Conservation (phyloP, 1,140 invertebrate genomes). For the Fopius arisanus region DNA sequence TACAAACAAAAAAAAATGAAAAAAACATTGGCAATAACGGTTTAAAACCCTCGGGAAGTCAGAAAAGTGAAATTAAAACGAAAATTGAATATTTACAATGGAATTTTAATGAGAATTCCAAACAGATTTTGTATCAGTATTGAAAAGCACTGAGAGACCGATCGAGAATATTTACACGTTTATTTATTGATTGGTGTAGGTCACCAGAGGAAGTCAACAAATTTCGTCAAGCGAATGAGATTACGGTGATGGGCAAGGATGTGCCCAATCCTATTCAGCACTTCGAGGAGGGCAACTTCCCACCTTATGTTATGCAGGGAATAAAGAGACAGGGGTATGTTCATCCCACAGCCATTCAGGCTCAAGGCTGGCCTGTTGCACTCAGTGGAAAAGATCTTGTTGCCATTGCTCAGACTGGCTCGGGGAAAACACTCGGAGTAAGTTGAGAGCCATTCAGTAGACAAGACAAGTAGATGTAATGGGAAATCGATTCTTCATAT, state of each 20-base stretch:
- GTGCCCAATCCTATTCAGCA: constrained; percentile 71
- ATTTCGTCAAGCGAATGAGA: constrained; percentile 66
- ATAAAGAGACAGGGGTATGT: constrained; percentile 68
- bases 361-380: constrained; percentile 76
- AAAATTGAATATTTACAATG: too few relatives aligned
- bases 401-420: constrained; percentile 79
- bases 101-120: too few relatives aligned
- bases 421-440: constrained; percentile 74
- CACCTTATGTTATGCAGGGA: constrained; percentile 65
- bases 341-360: constrained; percentile 73
- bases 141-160: too few relatives aligned
- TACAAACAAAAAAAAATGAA: too few relatives aligned
- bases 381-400: constrained; percentile 75
- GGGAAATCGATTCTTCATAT: too few relatives aligned
- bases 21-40: too few relatives aligned
- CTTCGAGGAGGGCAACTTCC: constrained; percentile 74
- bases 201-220: constrained; percentile 65
- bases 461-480: too few relatives aligned
- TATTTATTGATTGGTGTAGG: constrained; percentile 51
- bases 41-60: too few relatives aligned
- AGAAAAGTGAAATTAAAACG: too few relatives aligned
- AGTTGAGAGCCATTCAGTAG: constrained; percentile 41
- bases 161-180: not conserved
- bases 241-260: constrained; percentile 69
- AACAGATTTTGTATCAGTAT: too few relatives aligned